Base-by-base conservation (phyloP, 2,888 invertebrate genomes). In the Crossocerus cetratus region DNA sequence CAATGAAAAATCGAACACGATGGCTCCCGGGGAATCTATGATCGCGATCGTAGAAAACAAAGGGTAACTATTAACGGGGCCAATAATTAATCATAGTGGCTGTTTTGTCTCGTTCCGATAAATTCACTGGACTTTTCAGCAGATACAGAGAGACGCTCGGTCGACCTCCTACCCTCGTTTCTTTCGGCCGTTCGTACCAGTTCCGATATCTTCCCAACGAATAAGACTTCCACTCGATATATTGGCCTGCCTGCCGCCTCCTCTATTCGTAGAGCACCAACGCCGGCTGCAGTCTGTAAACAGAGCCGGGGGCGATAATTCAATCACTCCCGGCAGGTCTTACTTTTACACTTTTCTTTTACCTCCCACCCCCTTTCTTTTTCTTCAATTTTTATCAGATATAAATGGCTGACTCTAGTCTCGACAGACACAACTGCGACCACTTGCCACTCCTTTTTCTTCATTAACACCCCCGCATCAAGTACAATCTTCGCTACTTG, bases 101-200 rank as follows among this genome's bases (percentile, higher is more conserved):
- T 74, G 69, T 76, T 74, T 67, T 72, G 76, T 74, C 73, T 69
- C 71, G 18, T 21, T 2, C 11, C 64, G 70, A 74, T 74, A 74
- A 66, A 61, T 69, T 43, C 54, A 58, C 58, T 66, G 66, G 61
- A 74, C 70, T 76, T 81, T 78, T 74, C 13, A 63, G 20, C 56
- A 74, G 72, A 74, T 70, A 72, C 49, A 49, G 63, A 54, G 32
- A 32, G 65, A 32, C 74, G 42, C 22, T 23, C 69, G 58, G 44
- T 57, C 78, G 83, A 84, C 84, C 84, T 81, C 82, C 82, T 84
- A 78, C 76, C 84, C 84, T 81, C 83, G 73, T 84, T 84, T 81
- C 77, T 75, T 79, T 77, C 72, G 68, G 65, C n/a, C 70, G 61
- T 72, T 82, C 69, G 70, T 55, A 63, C 62, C 59, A 72, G 63